Evolutionary conservation across 1,140 invertebrate genomes (phyloP).

Genomic region (Papilio aristodemus): DNA sequence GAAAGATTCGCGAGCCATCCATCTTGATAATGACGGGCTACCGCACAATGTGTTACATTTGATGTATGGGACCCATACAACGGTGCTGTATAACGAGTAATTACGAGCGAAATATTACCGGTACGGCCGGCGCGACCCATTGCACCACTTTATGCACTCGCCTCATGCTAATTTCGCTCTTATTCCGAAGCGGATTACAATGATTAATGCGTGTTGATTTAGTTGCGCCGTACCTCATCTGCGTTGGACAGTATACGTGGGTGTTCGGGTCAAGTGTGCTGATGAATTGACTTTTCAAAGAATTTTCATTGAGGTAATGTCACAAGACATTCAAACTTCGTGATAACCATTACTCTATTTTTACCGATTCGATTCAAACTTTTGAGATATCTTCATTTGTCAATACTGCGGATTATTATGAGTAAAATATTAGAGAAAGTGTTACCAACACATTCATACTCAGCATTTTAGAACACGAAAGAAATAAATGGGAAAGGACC

Average conservation of each 20-base stretch:
- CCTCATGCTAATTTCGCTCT: conserved; percentile 30
- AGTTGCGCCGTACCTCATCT: conserved; percentile 2
- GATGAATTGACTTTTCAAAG: conserved; percentile 19
- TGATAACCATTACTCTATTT: neutral
- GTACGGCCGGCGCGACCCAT: conserved; percentile 23
- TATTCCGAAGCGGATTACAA: conserved; percentile 9
- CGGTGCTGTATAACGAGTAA: conserved; percentile 36
- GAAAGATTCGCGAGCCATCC: conserved; percentile 45
- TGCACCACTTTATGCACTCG: conserved; percentile 13
- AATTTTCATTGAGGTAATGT: conserved; percentile 1
- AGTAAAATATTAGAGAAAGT: too few relatives aligned
- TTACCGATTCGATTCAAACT: neutral
- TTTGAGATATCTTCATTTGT: conserved; percentile 3
- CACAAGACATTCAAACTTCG: neutral
- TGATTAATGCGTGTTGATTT: conserved; percentile 32
- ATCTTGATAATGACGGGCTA: conserved; percentile 50
- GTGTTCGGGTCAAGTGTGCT: conserved; percentile 15
- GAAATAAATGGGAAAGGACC: too few relatives aligned
- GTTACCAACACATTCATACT: too few relatives aligned
- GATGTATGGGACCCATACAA: conserved; percentile 43
- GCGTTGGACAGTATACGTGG: conserved; percentile 19
- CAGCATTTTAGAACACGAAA: too few relatives aligned
- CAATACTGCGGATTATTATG: too few relatives aligned
- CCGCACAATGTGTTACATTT: conserved; percentile 36
- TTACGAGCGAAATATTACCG: conserved; percentile 35